Base-by-base conservation (phyloP, 2,888 invertebrate genomes). In the Odontocerum albicorne region DNA sequence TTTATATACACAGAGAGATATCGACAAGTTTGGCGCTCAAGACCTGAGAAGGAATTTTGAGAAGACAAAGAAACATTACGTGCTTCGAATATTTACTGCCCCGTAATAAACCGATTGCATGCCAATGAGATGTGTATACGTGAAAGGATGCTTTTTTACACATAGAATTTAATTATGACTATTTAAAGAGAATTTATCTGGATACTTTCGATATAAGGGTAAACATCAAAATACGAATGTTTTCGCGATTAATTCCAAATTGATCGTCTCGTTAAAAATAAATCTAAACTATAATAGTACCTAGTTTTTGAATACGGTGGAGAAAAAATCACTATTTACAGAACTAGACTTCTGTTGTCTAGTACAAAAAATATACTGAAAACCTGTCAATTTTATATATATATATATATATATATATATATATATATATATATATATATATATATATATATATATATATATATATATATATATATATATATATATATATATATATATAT, bases 51-150 rank as follows among this genome's bases (percentile, higher is more conserved):
- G 52, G 44, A 52, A 45, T 52, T 52, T 45, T 20, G 31, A 38
- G 32, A 39, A 53, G 53, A 53, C 53, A 54, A 54, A 54, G 54
- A 36, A 40, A 32, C 20, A 22, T 33, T 49, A 43, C 54, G 54
- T 46, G 53, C 32, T 40, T 16, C 7, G 53, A 46, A 53, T 53
- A 20, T 33, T 35, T 32, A 40, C 36, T 33, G 39, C 38, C 39
- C 40, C n/a, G 20, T 39, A 22, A 17, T 19, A 40, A 17, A 35
- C 46, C 20, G 53, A 40, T 46, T 46, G 53, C 53, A 46, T 53
- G 46, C 21, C 46, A 40, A 53, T 53, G 40, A 36, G 40, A 31
- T 42, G 12, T 43, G 38, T 32, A 31, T 31, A 27, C 43, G 43
- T 43, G 21, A 43, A 43, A 21, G 16, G 43, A 27, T n/a, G 43